These are phyloP conservation scores for Drosophila quadrilineata DNA, from an alignment of 1,140 invertebrate genomes.

Conservation along the genomic window DNA sequence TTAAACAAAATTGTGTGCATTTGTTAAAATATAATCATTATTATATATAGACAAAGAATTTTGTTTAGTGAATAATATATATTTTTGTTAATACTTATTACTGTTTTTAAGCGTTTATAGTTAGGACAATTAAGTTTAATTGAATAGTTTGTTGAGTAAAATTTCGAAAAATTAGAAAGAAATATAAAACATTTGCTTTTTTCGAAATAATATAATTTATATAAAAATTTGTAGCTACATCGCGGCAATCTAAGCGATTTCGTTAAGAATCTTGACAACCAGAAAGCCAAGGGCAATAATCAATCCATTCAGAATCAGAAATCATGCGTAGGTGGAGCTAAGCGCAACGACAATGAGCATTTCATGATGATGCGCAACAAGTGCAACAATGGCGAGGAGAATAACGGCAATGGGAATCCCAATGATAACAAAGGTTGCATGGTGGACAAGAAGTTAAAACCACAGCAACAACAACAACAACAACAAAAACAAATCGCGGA, in stretches of 20 bases:
- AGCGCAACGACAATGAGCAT: conserved; percentile 62
- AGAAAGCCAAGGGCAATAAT: conserved; percentile 53
- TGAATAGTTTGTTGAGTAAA: too few relatives aligned
- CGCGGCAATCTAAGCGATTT: conserved; percentile 80
- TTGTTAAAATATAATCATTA: too few relatives aligned
- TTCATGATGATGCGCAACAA: conserved; percentile 59
- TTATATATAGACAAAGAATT: too few relatives aligned
- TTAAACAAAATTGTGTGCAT: too few relatives aligned
- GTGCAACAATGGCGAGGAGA: conserved; percentile 64
- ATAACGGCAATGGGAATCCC: conserved; percentile 57
- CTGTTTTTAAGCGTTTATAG: neutral
- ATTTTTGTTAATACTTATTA: too few relatives aligned
- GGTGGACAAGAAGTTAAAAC: too few relatives aligned
- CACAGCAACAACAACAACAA: conserved; percentile 56
- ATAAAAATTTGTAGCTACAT: conserved; percentile 62
- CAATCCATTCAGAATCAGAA: conserved; percentile 39
- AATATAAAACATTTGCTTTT: too few relatives aligned
- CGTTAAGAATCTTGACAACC: conserved; percentile 81
- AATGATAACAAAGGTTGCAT: neutral
- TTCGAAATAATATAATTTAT: too few relatives aligned
- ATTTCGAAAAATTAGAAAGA: too few relatives aligned
- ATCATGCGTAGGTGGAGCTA: conserved; percentile 18
- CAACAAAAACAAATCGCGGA: conserved; percentile 27
- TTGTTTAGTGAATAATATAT: too few relatives aligned
- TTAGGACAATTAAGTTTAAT: neutral